Percentiles rank a stretch among this genome's conserved stretches.
These are phyloP conservation scores for Bovichtus diacanthus DNA, from an alignment of 2,797 vertebrate species.

Conservation along the genomic window DNA sequence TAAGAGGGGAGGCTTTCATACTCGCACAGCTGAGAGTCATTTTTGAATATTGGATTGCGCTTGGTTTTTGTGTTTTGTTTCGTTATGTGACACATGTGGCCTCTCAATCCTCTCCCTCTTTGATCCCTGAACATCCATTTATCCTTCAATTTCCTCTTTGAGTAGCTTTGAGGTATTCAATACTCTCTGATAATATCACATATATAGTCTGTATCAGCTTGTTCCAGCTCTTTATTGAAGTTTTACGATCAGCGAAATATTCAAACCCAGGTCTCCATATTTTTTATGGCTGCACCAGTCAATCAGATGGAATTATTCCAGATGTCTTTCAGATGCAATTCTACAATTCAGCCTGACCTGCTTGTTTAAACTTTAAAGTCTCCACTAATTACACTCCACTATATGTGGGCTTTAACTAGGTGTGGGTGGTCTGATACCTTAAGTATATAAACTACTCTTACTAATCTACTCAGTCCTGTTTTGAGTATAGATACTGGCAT, in stretches of 20 bases:
- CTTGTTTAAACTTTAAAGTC: neutral
- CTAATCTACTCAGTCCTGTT: neutral
- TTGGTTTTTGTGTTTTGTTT: slow-evolving; percentile 7
- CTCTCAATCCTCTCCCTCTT: neutral
- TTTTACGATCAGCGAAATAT: neutral
- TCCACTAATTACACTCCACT: neutral
- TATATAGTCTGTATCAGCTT: neutral
- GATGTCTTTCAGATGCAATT: neutral
- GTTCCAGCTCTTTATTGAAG: slow-evolving; percentile 1
- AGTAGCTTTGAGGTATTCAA: neutral
- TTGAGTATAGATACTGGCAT: neutral
- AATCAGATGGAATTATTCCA: neutral
- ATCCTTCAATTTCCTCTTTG: neutral
- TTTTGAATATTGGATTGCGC: slow-evolving; percentile 17
- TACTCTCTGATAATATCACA: neutral
- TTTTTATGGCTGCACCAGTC: neutral
- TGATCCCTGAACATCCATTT: neutral
- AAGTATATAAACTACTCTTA: neutral
- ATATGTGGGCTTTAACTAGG: neutral
- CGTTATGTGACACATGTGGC: neutral
- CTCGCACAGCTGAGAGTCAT: slow-evolving; percentile 29
- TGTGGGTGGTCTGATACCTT: neutral
- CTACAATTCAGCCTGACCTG: neutral
- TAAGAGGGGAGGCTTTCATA: slow-evolving; percentile 25
- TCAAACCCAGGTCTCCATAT: neutral